Conservation (phyloP, 1,140 invertebrate species). For the honey bee (Apis mellifera) region DNA sequence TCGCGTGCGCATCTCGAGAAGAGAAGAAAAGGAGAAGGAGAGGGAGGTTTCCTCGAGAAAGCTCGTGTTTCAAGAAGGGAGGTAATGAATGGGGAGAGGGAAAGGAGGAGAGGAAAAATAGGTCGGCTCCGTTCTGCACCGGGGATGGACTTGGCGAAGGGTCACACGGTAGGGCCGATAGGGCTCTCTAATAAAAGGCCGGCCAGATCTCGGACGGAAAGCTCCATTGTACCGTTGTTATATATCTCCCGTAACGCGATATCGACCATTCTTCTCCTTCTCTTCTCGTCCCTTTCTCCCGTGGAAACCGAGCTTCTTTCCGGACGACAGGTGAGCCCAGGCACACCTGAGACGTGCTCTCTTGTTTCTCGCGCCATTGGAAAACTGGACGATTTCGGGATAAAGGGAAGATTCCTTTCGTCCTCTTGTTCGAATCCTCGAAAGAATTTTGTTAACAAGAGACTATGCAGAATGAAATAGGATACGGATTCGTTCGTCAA, state of each 20-base stretch:
- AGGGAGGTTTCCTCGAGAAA: slow-evolving; percentile 9
- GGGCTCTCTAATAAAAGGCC: slow-evolving; percentile 68
- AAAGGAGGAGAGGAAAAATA: slow-evolving; percentile 61
- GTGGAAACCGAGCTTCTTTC: slow-evolving; percentile 6
- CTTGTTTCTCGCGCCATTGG: slow-evolving; percentile 19
- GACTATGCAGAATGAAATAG: background rate
- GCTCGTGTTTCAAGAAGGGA: slow-evolving; percentile 69
- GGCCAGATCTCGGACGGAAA: slow-evolving; percentile 64
- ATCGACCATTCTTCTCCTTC: slow-evolving; percentile 65
- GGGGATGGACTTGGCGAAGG: slow-evolving; percentile 44
- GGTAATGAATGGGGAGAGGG: slow-evolving; percentile 62
- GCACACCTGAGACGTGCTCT: slow-evolving; percentile 31
- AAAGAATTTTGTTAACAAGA: background rate
- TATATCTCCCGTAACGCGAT: slow-evolving; percentile 73
- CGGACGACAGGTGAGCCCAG: slow-evolving; percentile 35
- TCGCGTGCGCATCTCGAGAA: background rate
- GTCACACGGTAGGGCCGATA: slow-evolving; percentile 66
- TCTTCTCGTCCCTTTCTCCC: background rate
- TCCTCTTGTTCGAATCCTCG: background rate
- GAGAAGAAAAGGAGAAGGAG: too few species aligned
- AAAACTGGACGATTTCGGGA: background rate
- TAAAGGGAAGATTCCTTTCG: background rate
- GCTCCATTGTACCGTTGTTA: slow-evolving; percentile 73
- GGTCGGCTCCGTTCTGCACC: slow-evolving; percentile 44
- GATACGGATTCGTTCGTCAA: background rate